Evolutionary conservation across 2,797 vertebrate species (phyloP), one percentile per base, ranked within the genome.

Genomic region (Hypotaenidia philippensis): DNA sequence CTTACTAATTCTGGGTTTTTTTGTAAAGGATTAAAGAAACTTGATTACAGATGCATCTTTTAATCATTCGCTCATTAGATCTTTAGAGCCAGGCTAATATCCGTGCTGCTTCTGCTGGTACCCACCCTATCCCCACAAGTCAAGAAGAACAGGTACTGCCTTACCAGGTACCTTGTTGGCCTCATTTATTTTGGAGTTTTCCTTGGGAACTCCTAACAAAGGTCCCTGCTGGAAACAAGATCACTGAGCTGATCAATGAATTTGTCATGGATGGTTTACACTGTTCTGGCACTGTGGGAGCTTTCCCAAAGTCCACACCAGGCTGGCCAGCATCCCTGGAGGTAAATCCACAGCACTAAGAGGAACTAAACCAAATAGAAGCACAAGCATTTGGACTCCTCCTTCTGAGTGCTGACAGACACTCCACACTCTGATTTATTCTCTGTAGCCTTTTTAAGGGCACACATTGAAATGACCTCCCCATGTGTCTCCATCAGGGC

Each of bases 401-500:
- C 0, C 0, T 50, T 91, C 63, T 10, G 27, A 77, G 91, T 36
- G 86, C 85, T 68, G 85, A 96, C 56, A 89, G 87, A 89, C 76
- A 55, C 44, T 45, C 91, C 0, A 6, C 0, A 1, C 52, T 87
- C 63, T 82, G 80, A 94, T 93, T 96, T 84, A 95, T 79, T 60
- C 87, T 89, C 74, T 87, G 86, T 45, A 89, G 81, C 77, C 44
- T 70, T 93, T 91, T 82, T 86, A 66, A 91, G 83, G 93, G 87
- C 90, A 87, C 52, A 64, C 90, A 90, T 61, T 94, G 81, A 84
- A 95, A 91, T 89, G 83, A 94, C 94, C 90, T 95, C 77, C 71
- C 70, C 80, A 91, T 3, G 61, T 94, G 91, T 84, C 90, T 95
- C 71, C 27, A 40, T 57, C 71, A 87, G 65, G 2, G 1, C 71